Percentiles rank a stretch among this genome's conserved stretches.
Evolutionary conservation across 2,888 invertebrate genomes (phyloP).

Genomic region (Himalopsyche anomala): DNA sequence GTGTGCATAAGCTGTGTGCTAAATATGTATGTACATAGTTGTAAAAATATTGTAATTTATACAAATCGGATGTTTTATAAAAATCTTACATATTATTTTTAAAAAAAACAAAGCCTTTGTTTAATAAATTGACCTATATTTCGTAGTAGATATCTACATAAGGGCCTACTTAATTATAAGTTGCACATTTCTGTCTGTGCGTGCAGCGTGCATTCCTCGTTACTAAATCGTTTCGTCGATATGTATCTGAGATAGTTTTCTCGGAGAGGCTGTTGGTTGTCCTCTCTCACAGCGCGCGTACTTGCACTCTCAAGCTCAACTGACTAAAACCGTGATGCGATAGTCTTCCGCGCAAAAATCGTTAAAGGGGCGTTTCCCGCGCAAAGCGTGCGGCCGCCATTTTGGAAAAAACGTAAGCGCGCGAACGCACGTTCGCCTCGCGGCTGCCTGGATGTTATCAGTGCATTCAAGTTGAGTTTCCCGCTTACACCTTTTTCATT

Average conservation of each 20-base stretch:
- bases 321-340: slow-evolving; percentile 19
- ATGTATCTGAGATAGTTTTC: slow-evolving; percentile 29
- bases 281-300: slow-evolving; percentile 1
- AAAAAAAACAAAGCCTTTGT: not conserved
- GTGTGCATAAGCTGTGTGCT: too few species aligned
- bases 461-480: slow-evolving; percentile 13
- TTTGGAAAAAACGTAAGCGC: slow-evolving; percentile 58
- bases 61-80: not conserved
- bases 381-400: slow-evolving; percentile 57
- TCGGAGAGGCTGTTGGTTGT: slow-evolving; percentile 27
- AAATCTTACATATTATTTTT: not conserved
- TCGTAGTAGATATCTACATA: not conserved
- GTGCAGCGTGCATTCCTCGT: slow-evolving; percentile 34
- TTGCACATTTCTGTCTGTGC: slow-evolving; percentile 14
- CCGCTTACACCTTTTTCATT: slow-evolving; percentile 20
- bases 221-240: slow-evolving; percentile 26
- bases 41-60: not conserved
- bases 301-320: slow-evolving; percentile 24
- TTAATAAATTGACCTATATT: not conserved
- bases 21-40: too few species aligned
- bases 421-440: slow-evolving; percentile 45
- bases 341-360: slow-evolving; percentile 56
- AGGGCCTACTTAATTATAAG: slow-evolving; percentile 2
- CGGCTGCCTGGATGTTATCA: slow-evolving; percentile 38
- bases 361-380: slow-evolving; percentile 62